Base-by-base conservation (phyloP, 1,140 invertebrate species). In the Hydropsyche tenuis region DNA sequence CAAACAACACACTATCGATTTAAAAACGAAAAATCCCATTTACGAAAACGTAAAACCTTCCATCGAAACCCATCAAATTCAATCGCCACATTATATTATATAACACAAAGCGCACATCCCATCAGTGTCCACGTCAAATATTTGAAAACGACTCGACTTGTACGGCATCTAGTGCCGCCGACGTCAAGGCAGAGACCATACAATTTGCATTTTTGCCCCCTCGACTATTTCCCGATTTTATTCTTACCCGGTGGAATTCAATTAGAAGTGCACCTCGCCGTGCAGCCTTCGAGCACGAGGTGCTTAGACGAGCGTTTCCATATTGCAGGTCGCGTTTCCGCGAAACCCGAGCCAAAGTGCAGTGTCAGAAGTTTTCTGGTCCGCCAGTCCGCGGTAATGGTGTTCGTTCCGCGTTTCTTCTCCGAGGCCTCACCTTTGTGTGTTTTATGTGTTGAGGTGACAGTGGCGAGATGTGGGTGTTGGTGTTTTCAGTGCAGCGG, bases 321-420 rank as follows among this genome's bases (percentile, higher is more conserved):
- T 22, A n/a, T 12, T n/a, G 7, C 27, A 9, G 25, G 60, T 63
- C 22, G 7, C 60, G 22, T 5, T 66, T 45, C 9, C 37, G 16
- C 30, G 37, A 42, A 53, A 69, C 45, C 16, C 37, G 42, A 69
- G 66, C 18, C 45, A 69, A 69, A 69, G 66, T 69, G 66, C 66
- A 51, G 45, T 53, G 66, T 66, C 63, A 66, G 27, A 66, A 66
- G 63, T 66, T 66, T 66, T 66, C 63, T 42, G 37, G 12, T 66
- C 63, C 63, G 22, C n/a, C 27, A 11, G 42, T n/a, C 63, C 30
- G 14, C 63, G 63, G 63, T 43, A 66, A 66, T 66, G 27, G 63
- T 66, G 30, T 66, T 64, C 37, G 30, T 66, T 64, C 37, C 42
- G 30, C 63, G 23, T 27, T 63, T 37, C 60, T 63, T 37, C 27